These are phyloP conservation scores for Melolontha melolontha DNA, from an alignment of 2,888 invertebrate species.

Conservation along the genomic window DNA sequence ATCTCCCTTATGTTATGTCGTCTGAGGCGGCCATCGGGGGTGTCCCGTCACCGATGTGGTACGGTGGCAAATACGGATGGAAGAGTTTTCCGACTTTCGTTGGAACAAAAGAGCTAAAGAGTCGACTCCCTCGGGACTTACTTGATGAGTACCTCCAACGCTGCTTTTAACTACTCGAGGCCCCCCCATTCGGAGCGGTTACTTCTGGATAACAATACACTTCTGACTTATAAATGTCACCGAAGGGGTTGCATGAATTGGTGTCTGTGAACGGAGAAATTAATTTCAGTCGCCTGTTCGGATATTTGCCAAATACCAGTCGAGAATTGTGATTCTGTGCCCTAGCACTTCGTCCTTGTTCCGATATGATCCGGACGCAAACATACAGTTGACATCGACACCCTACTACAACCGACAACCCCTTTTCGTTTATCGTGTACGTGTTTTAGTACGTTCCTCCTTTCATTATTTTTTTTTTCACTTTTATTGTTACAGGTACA, in stretches of 20 bases:
- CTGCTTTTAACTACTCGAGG: constrained; percentile 64
- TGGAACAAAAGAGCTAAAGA: constrained; percentile 59
- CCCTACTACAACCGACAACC: constrained; percentile 24
- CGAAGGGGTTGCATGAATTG: constrained; percentile 64
- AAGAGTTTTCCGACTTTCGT: constrained; percentile 44
- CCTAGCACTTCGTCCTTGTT: constrained; percentile 32
- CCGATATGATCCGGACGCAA: constrained; percentile 42
- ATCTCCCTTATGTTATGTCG: constrained; percentile 43
- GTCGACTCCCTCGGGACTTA: constrained; percentile 60
- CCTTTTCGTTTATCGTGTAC: constrained; percentile 36
- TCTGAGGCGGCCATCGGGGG: constrained; percentile 23
- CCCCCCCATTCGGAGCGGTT: constrained; percentile 60
- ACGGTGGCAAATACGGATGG: constrained; percentile 33
- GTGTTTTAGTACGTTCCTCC: constrained; percentile 34
- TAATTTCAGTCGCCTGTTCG: constrained; percentile 64
- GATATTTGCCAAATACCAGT: constrained; percentile 64
- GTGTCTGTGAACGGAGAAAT: constrained; percentile 64
- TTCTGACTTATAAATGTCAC: constrained; percentile 66
- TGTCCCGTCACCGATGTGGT: constrained; percentile 28
- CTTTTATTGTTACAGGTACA: constrained; percentile 37
- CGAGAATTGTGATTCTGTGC: constrained; percentile 50
- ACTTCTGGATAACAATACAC: constrained; percentile 65
- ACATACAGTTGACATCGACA: constrained; percentile 37
- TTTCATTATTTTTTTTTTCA: constrained; percentile 28
- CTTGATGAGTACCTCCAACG: constrained; percentile 63